Base-by-base conservation (phyloP, 2,888 invertebrate species). In the Spicauda simplicius region DNA sequence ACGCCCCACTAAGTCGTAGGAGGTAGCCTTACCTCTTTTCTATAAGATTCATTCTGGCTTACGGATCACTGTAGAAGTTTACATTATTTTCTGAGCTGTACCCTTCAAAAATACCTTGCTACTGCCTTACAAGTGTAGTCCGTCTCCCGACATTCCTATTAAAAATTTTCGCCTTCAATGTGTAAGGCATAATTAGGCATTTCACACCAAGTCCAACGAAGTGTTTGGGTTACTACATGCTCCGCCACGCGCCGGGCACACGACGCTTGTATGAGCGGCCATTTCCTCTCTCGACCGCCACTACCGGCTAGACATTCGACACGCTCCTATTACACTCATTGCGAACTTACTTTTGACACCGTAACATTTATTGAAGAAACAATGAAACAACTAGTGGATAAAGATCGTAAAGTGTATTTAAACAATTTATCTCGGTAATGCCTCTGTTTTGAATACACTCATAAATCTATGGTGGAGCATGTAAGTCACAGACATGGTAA, bases 201-300 rank as follows among this genome's bases (percentile, higher is more conserved):
- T 50, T 14, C 11, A 5, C 14, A 50, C 7, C 8, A 57, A 25
- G 19, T 14, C 56, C 19, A 11, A n/a, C 48, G n/a, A 4, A 10
- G 6, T 18, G 80, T 76, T 77, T 76, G 76, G 72, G 60, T 67
- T 53, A 59, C 57, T 1, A 37, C 58, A 52, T 10, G 19, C 62
- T 11, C 25, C 12, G 64, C 79, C 87, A 86, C 88, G 88, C 84
- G 87, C 81, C 74, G 73, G 81, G 80, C 87, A 81, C 86, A 84
- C 85, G 86, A 19, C 57, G 69, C 73, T 69, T 69, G 70, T 72
- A 70, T 55, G 70, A 74, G 72, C 71, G 71, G 71, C 72, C 72
- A 71, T 71, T 77, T 79, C 75, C 76, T 76, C 69, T 70, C 69
- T 19, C 73, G 69, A 16, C 56, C 57, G 48, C 70, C 55, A 48